Base-by-base conservation (phyloP, 2,113 vertebrate genomes). In the Strigops habroptila region DNA sequence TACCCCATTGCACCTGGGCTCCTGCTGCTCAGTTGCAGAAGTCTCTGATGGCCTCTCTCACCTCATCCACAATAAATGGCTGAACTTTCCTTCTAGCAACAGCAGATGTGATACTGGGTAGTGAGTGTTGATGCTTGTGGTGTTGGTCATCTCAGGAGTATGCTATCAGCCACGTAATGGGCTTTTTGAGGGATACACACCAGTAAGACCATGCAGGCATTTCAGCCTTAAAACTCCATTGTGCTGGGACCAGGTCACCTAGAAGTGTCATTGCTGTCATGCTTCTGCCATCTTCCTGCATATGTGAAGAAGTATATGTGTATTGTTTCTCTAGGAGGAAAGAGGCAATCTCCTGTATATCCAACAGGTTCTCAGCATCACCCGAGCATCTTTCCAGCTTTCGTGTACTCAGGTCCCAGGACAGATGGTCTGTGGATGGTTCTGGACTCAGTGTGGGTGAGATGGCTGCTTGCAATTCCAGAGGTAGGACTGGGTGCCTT, bases 41-140 rank as follows among this genome's bases (percentile, higher is more conserved):
- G 52, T 68, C 41, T 11, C 2, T 37, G 43, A 10, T 59, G 17
- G 64, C 62, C 25, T 28, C 65, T 35, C 33, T 3, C 11, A 3
- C 39, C 85, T 37, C 57, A 14, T 4, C 49, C 44, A 3, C 1
- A 4, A 33, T 1, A 35, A 55, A 14, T 3, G 18, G 11, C 18
- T 55, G 80, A 27, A 14, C 35, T 62, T 79, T 7, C 18, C 33
- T 21, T 65, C 71, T 4, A 5, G 13, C 57, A 48, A 12, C 28
- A 64, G 64, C 55, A 35, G n/a, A 12, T 3, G 43, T 2, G 39
- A 35, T 1, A 14, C 25, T 1, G 2, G 30, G 59, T 73, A 48
- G 13, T 0, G 0, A 1, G 12, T 19, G 48, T 12, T 23, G 18
- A 2, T 41, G 25, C 25, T 27, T 6, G 33, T 16, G 46, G 9